phyloP scores from a whole-genome alignment of 2,113 vertebrate species.

The Nannospalax galili region DNA sequence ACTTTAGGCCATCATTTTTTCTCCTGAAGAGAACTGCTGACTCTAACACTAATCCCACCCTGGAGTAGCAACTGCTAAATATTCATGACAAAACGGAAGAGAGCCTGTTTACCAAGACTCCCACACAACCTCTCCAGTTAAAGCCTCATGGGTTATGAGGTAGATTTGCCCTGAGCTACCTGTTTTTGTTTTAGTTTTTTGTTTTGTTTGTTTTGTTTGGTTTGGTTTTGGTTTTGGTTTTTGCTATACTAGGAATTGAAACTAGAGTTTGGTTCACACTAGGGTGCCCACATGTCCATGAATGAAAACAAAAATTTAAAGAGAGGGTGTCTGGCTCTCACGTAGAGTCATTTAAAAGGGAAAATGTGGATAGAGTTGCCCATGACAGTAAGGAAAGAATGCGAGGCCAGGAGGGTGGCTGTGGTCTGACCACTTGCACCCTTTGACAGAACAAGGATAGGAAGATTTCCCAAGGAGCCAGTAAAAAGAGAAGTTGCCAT shows the following conservation, averaged over 20 bases:
- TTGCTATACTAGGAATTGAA: neutral
- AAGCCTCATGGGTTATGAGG: neutral
- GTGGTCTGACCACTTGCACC: neutral
- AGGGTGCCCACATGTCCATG: rapidly evolving
- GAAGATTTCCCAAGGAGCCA: neutral
- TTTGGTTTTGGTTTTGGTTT: neutral
- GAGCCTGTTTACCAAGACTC: neutral
- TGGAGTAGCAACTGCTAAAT: neutral
- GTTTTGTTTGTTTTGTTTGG: neutral
- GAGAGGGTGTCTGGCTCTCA: neutral
- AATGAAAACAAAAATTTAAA: neutral
- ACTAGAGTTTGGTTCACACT: neutral
- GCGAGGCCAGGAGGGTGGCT: too few relatives aligned
- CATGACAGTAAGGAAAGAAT: rapidly evolving
- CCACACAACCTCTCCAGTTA: neutral
- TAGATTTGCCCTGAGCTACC: rapidly evolving
- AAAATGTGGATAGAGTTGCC: too few relatives aligned
- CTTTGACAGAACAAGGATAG: neutral
- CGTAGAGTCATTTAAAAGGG: too few relatives aligned
- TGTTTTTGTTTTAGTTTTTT: neutral
- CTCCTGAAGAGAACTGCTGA: neutral
- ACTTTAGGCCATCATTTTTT: neutral
- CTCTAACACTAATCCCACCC: neutral
- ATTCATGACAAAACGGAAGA: neutral
- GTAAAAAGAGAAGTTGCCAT: neutral